Evolutionary conservation across 1,140 invertebrate species (phyloP), one percentile per base, ranked within the genome.

Genomic region (Zelostemma sp.): DNA sequence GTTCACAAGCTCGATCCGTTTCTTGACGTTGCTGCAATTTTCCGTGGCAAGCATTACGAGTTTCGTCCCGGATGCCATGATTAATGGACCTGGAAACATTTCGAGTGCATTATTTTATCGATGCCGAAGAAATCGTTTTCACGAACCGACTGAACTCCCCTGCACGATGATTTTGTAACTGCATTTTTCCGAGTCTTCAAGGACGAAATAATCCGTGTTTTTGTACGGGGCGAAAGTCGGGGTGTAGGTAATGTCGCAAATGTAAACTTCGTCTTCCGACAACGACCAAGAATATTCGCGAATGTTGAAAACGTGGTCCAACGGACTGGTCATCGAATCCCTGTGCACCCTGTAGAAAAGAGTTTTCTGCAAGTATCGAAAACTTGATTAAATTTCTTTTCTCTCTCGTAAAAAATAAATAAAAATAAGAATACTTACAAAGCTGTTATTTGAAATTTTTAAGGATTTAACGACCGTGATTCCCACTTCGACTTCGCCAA

Each of bases 301-400:
- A 9, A 77, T 72, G 58, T 75, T 61, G 38, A 82, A 81, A 12
- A 79, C 79, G 28, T 73, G 53, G 45, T 81, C 78, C 31, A 79
- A 58, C 1, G 75, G 72, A 71, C 78, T 81, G 0, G 76, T 79
- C 11, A 43, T 53, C 2, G 71, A 47, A 45, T 82, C 78, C 38
- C 75, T 72, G 56, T 56, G 72, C 12, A 73, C 63, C 11, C 72
- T 53, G 28, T 79, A 81, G 5, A 53, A 28, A 43, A 73, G 61
- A 18, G 72, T 47, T 6, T 66, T 51, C 77, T 81, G 17, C 5
- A 53, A 50, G n/a, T 33, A 6, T 0, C 38, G 14, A 54, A 5
- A 40, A 25, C 5, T 21, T n/a, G 3, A 14, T 28, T 21, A 63
- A 9, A 15, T 16, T 41, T 51, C 74, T 74, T 55, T 80, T 75